Evolutionary conservation across 2,113 vertebrate genomes (phyloP), one percentile per base, ranked within the genome.

Genomic region (Xenopus laevis): DNA sequence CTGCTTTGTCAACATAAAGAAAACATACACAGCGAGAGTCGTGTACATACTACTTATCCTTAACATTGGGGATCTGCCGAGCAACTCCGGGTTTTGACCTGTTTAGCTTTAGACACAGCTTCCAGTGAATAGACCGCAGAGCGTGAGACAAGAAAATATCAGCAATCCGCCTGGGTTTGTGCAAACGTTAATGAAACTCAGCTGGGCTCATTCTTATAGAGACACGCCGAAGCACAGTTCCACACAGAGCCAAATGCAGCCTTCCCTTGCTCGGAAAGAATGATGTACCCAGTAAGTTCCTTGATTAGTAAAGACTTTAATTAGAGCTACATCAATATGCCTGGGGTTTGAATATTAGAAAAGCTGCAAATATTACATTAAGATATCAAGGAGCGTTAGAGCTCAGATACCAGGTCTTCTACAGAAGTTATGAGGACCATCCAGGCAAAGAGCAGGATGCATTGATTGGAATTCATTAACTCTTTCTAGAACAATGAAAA

Each of bases 121-220:
- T 60, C 66, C 27, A 57, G 74, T 30, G 17, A 18, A 21, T 30
- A 18, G 13, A 70, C 67, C 50, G 21, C 21, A 17, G 66, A 64
- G 74, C 61, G 53, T 63, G n/a, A 64, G 60, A 53, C 59, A 64
- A 18, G 65, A 67, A 67, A 67, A 67, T 61, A 63, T 77, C 66
- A 70, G 53, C 67, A 18, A 20, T 44, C 20, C 16, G 33, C 16
- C 40, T 33, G 47, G 63, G 59, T 64, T 77, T 77, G 67, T 63
- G 65, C 59, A 77, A 70, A 70, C 60, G 67, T 59, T 77, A 77
- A 77, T 77, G 66, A 58, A 77, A 55, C 74, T 77, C 74, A 77
- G 74, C 74, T 77, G 74, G 74, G 74, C 46, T 44, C 66, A 70
- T 52, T 8, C 71, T 59, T 40, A 59, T 69, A 27, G 55, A 70